Conservation (phyloP, 2,797 vertebrate genomes). For the Eleutherodactylus coqui region DNA sequence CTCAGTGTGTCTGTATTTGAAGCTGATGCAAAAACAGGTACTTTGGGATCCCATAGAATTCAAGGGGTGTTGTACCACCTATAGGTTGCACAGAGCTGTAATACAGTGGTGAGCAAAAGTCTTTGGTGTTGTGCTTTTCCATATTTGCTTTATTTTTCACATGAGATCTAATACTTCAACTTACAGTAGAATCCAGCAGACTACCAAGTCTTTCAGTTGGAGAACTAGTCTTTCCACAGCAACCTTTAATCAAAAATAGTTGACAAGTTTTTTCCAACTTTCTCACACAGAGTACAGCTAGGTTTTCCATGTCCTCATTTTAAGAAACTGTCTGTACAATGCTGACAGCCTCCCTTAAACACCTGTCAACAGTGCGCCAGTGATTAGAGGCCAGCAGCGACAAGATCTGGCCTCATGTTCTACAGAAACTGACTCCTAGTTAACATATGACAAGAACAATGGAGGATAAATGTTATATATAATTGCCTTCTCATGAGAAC, state of each 20-base stretch:
- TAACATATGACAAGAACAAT: slow-evolving; percentile 14
- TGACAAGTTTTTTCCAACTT: background rate
- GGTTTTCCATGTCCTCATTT: background rate
- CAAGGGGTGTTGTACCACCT: background rate
- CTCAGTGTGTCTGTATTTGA: no score
- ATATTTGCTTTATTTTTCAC: background rate
- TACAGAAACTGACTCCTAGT: background rate
- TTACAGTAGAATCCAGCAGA: background rate
- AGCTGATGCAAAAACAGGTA: no score
- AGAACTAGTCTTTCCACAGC: background rate
- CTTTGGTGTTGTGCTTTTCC: background rate
- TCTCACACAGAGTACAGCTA: background rate
- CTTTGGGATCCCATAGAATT: no score
- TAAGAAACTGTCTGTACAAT: background rate
- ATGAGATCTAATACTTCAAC: background rate
- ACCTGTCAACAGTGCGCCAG: background rate
- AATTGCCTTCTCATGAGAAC: slow-evolving; percentile 1
- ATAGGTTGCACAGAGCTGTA: background rate
- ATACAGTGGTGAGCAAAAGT: background rate
- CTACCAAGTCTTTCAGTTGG: background rate
- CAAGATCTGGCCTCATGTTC: background rate
- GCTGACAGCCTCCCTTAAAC: background rate
- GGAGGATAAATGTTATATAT: background rate
- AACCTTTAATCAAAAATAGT: background rate
- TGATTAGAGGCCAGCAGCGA: background rate